Evolutionary conservation across 2,113 vertebrate species (phyloP), one percentile per base, ranked within the genome.

Genomic region (Corythornis cristatus): DNA sequence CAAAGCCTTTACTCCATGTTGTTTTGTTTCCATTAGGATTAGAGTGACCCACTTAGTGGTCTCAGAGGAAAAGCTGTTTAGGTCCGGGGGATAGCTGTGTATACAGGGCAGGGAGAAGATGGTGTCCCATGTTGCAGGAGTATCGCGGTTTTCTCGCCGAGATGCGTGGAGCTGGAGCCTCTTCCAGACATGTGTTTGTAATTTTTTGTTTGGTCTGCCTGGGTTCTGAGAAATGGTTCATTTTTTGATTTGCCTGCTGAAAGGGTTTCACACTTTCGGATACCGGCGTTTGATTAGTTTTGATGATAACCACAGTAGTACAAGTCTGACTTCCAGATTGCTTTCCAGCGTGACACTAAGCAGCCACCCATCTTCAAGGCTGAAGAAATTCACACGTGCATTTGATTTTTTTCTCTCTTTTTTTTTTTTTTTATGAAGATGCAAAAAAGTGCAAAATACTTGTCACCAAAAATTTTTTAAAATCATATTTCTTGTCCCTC

Each of bases 221-320:
- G 3, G 14, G 89, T 88, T 95, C 82, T 79, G 87, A 93, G 87
- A 70, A 81, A 61, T 1, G 43, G 48, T 58, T 68, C 43, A n/a
- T 84, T 95, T 93, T 92, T 89, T 92, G 91, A 94, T 89, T 94
- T 90, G 86, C 89, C 54, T 91, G 90, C 94, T 86, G 91, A 95
- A 96, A 94, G 89, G 86, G 71, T 89, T 97, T 97, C 95, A 86
- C 93, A 95, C 94, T 92, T 96, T 88, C 3, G 48, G 83, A 61
- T 86, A 37, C 17, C 0, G 1, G 54, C 5, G 0, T 88, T 95
- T 95, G 95, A 96, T 93, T 96, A 88, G 87, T 91, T 95, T 94
- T 96, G 96, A 96, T 94, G 94, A 93, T 96, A 97, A 95, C 95
- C 96, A 96, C 95, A n/a, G 87, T 72, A 94, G 95, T 87, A 42